These are phyloP conservation scores for Meloidogyne chitwoodi DNA, from an alignment of 1,140 invertebrate genomes.

Conservation along the genomic window DNA sequence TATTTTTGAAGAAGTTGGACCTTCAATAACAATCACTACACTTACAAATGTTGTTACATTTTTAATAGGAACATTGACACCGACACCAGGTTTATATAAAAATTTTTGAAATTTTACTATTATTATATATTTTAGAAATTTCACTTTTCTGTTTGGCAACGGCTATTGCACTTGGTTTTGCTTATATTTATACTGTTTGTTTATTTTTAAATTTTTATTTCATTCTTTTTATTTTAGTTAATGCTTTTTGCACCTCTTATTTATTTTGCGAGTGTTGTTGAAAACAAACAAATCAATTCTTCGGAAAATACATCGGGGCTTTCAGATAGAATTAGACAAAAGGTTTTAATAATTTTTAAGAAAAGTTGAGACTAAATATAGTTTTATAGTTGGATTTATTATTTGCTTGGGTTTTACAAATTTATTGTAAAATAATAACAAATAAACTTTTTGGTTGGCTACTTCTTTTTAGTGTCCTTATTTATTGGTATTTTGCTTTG, in stretches of 20 bases:
- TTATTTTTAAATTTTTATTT: background rate
- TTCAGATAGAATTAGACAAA: background rate
- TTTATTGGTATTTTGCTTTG: slow-evolving; percentile 54
- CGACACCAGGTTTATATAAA: slow-evolving; percentile 66
- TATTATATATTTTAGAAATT: slow-evolving; percentile 63
- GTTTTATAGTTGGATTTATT: slow-evolving; percentile 2
- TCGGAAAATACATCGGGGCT: background rate
- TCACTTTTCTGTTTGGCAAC: slow-evolving; percentile 60
- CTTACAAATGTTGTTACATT: slow-evolving; percentile 90
- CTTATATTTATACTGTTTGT: slow-evolving; percentile 50
- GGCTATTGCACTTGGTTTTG: slow-evolving; percentile 50
- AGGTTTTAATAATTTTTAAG: background rate
- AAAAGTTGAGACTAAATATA: background rate
- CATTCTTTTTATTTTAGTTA: slow-evolving; percentile 9
- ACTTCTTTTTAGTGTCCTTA: slow-evolving; percentile 17
- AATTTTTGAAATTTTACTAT: too few species aligned
- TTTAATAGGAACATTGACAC: slow-evolving; percentile 85
- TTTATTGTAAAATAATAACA: slow-evolving; percentile 25
- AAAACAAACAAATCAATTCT: slow-evolving; percentile 8
- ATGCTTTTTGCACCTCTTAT: slow-evolving; percentile 54
- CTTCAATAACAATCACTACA: slow-evolving; percentile 94
- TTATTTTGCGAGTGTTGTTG: slow-evolving; percentile 35
- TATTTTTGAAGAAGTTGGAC: slow-evolving; percentile 75
- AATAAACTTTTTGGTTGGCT: slow-evolving; percentile 12
- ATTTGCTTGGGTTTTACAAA: slow-evolving; percentile 3